A percentile compares a stretch with the other conserved stretches of the same genome.
phyloP scores from a whole-genome alignment of 2,113 vertebrate genomes.

The Meles meles region DNA sequence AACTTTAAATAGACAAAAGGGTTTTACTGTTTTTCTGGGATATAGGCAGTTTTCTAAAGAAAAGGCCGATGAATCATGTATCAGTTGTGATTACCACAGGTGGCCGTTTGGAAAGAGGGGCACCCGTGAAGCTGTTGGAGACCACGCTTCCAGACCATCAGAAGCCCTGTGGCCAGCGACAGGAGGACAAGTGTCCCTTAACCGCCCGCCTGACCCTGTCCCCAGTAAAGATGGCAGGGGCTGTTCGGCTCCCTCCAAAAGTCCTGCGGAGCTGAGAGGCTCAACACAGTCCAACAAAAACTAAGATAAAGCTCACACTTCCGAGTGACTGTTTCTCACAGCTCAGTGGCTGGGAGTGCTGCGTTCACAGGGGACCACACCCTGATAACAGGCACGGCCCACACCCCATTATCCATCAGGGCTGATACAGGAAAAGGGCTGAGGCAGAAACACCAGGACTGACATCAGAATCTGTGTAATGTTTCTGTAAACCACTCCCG shows the following conservation, averaged over 20 bases:
- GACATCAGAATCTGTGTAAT: conserved; percentile 55
- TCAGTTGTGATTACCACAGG: background rate
- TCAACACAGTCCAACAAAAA: conserved; percentile 34
- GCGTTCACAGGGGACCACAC: conserved; percentile 78
- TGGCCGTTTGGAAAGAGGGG: background rate
- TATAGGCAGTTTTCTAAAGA: background rate
- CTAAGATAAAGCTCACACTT: conserved; percentile 40
- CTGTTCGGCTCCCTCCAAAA: background rate
- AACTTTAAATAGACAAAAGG: background rate
- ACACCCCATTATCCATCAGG: conserved; percentile 79
- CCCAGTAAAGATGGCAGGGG: background rate
- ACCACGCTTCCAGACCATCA: background rate
- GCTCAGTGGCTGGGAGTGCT: conserved; percentile 53
- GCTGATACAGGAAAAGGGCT: conserved; percentile 70
- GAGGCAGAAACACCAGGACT: conserved; percentile 38
- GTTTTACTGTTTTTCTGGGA: background rate
- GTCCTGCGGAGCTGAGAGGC: background rate
- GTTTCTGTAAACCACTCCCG: conserved; percentile 60
- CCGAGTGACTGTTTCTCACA: conserved; percentile 76
- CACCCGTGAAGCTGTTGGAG: background rate
- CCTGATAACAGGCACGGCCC: conserved; percentile 82
- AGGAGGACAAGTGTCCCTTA: background rate
- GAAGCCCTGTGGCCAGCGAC: background rate
- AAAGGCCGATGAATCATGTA: background rate
- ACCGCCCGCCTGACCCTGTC: background rate